phyloP scores from a whole-genome alignment of 2,113 vertebrate species.

The Gallinago undulata region DNA sequence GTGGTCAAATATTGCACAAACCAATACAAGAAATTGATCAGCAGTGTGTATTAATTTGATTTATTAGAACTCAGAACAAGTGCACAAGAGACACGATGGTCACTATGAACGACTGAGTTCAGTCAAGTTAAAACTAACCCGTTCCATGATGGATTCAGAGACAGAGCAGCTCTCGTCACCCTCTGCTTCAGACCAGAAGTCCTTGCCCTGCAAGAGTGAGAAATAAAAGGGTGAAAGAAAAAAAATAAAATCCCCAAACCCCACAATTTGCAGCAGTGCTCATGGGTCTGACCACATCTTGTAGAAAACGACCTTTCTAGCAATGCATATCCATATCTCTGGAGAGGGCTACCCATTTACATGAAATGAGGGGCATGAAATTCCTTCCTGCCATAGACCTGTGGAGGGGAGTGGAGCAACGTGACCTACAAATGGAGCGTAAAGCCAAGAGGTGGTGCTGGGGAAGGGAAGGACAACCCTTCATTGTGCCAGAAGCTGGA shows the following conservation, averaged over 20 bases:
- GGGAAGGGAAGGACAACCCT: not conserved
- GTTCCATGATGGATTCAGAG: conserved; percentile 36
- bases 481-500: not conserved
- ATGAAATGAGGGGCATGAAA: not conserved
- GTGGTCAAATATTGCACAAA: not conserved
- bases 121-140: not conserved
- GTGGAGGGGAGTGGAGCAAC: not conserved
- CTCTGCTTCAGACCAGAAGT: not conserved
- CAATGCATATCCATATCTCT: rapidly evolving
- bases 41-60: not conserved
- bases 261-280: not conserved
- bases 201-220: not conserved
- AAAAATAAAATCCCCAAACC: not conserved
- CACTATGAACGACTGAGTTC: not conserved
- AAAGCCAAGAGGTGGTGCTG: not conserved
- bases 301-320: not conserved
- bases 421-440: not conserved
- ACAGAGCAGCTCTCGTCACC: not conserved
- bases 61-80: not conserved
- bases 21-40: not conserved
- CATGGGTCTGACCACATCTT: not conserved
- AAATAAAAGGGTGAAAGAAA: not conserved
- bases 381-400: not conserved
- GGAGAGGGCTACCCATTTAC: not conserved
- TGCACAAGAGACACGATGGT: not conserved